phyloP scores from a whole-genome alignment of 2,888 invertebrate genomes.

The Volucella bombylans region DNA sequence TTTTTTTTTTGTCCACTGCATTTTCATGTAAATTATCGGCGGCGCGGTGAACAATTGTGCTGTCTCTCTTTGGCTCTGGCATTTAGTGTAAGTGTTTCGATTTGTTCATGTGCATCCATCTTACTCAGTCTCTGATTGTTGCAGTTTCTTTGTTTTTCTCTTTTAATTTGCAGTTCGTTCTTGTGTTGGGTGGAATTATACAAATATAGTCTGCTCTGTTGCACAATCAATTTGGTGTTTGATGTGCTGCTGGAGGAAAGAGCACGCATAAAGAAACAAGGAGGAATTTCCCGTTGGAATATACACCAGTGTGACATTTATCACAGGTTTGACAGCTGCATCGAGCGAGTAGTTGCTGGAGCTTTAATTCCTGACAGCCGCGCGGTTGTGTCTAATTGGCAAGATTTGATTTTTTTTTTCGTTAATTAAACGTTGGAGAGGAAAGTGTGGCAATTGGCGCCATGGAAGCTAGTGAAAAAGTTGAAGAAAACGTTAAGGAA shows the following conservation, averaged over 20 bases:
- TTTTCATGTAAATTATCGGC: slow-evolving; percentile 37
- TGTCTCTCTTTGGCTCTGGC: slow-evolving; percentile 38
- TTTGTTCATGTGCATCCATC: slow-evolving; percentile 16
- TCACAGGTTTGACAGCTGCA: slow-evolving; percentile 57
- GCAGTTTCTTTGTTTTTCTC: slow-evolving; percentile 60
- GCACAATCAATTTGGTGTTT: slow-evolving; percentile 57
- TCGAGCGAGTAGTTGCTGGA: slow-evolving; percentile 43
- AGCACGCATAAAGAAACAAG: neutral
- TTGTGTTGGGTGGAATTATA: slow-evolving; percentile 53
- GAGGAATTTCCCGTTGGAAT: slow-evolving; percentile 49
- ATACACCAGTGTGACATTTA: slow-evolving; percentile 50
- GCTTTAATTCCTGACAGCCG: slow-evolving; percentile 55
- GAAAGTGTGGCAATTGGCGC: slow-evolving; percentile 16
- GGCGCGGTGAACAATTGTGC: neutral
- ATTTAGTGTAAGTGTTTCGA: slow-evolving; percentile 47
- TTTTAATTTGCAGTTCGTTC: slow-evolving; percentile 60
- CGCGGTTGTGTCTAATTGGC: slow-evolving; percentile 54
- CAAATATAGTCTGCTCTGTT: slow-evolving; percentile 64
- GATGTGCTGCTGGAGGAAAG: slow-evolving; percentile 49
- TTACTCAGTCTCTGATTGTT: slow-evolving; percentile 31
- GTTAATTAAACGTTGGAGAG: slow-evolving; percentile 32
- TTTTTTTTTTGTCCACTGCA: slow-evolving; percentile 16
- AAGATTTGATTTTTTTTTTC: slow-evolving; percentile 20
- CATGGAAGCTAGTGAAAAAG: slow-evolving; percentile 55
- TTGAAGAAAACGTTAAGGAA: slow-evolving; percentile 25